Conservation (phyloP, 2,113 vertebrate species). For the Larimichthys crocea region DNA sequence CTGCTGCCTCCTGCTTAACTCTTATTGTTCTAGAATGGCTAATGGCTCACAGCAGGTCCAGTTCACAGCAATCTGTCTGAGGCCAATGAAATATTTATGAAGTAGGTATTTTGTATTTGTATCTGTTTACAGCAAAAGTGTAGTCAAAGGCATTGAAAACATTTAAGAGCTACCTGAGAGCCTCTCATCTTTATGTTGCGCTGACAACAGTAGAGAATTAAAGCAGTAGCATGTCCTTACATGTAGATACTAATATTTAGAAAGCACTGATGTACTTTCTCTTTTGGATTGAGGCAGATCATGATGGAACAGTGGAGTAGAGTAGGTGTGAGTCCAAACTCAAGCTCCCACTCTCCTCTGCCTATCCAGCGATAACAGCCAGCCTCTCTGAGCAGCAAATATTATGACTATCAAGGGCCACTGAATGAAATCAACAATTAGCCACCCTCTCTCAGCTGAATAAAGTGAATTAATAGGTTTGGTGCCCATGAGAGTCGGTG, state of each 20-base stretch:
- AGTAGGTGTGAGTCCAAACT: slow-evolving; percentile 55
- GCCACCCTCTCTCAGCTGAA: slow-evolving; percentile 19
- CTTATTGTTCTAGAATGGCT: too few relatives aligned
- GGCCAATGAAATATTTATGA: background rate
- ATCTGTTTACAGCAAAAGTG: background rate
- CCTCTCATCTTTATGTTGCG: background rate
- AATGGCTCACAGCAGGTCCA: background rate
- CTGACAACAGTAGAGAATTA: background rate
- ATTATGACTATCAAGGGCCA: slow-evolving; percentile 60
- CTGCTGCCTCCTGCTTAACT: background rate
- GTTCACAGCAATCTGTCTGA: background rate
- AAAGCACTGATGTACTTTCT: background rate
- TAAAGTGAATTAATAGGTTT: slow-evolving; percentile 13
- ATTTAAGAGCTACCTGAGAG: background rate
- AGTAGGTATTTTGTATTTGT: background rate
- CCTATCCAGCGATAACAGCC: slow-evolving; percentile 54
- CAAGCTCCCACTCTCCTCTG: slow-evolving; percentile 54
- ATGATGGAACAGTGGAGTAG: slow-evolving; percentile 24
- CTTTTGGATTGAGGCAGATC: background rate
- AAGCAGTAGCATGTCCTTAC: background rate
- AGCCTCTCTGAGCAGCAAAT: slow-evolving; percentile 53
- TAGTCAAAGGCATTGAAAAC: background rate
- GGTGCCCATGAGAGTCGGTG: slow-evolving; percentile 1
- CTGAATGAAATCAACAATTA: slow-evolving; percentile 66
- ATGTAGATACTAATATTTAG: background rate